Base-by-base conservation (phyloP, 2,888 invertebrate genomes). In the Xylota segnis region DNA sequence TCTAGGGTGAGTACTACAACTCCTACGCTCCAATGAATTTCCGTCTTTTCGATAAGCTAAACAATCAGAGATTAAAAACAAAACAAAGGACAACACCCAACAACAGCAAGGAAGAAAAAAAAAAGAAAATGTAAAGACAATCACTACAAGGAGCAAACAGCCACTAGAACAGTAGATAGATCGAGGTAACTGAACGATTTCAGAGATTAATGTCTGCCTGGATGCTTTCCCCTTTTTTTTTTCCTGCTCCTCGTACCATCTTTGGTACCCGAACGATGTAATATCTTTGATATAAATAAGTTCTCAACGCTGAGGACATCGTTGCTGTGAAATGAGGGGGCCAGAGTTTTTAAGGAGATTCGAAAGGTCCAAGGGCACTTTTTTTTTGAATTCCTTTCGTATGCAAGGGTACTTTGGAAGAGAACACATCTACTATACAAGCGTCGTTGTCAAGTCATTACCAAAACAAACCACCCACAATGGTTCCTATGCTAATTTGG, bases 1-100 rank as follows among this genome's bases (percentile, higher is more conserved):
- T 52, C 23, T 10, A 0, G 5, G 10, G 40, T 5, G 7, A 18
- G 43, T 37, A 29, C 32, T 37, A 29, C 32, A 56, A 34, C 50
- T 74, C 43, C n/a, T 54, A 34, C 37, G 81, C 74, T 68, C 52
- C 74, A 74, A 18, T 68, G 40, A 32, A 40, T 63, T 70, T 61
- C 68, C 52, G 37, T 50, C 52, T 40, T 40, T 32, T 10, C 61
- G 50, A 59, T 63, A 68, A 76, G 77, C 77, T 45, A 34, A 70
- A 61, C 10, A 77, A 61, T 61, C 70, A 61, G 34, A 68, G 68
- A 77, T 27, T 70, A 61, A 52, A 68, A 40, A 70, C 18, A 63
- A 76, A 66, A 50, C 18, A 56, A 34, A 16, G 56, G 32, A 54
- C 50, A 1, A 50, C 23, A 12, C 16, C 3, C 23, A 50, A 12